Evolutionary conservation across 53 echinoderm and acorn worm species (phyloP).

Genomic region (Patiria pectinifera): DNA sequence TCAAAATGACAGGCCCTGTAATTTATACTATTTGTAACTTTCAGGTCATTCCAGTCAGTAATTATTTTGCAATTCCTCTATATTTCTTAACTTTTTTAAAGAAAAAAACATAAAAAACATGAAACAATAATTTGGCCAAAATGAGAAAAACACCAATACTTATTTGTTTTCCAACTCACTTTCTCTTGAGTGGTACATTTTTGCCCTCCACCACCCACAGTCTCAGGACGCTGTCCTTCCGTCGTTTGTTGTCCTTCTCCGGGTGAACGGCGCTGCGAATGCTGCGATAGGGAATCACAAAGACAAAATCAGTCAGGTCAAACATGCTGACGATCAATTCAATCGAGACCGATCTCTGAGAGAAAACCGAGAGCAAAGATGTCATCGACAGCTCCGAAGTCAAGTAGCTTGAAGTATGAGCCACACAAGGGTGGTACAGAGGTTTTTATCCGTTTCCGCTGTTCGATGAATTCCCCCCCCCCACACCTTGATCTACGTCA

Average conservation of each 20-base stretch:
- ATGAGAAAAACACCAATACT: background rate
- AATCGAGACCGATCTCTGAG: background rate
- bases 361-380: too few relatives aligned
- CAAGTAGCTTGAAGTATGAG: background rate
- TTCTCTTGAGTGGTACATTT: conserved; percentile 90
- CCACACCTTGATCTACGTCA: background rate
- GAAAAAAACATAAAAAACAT: background rate
- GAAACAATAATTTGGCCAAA: background rate
- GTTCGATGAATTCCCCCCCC: background rate
- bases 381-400: background rate
- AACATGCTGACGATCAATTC: background rate
- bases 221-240: conserved; percentile 81
- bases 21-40: too few relatives aligned
- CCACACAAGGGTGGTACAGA: background rate
- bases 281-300: conserved; percentile 67
- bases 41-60: too few relatives aligned
- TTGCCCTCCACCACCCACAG: conserved; percentile 99
- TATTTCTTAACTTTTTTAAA: background rate
- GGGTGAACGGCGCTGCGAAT: conserved; percentile 93
- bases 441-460: background rate
- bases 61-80: too few relatives aligned
- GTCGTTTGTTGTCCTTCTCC: conserved; percentile 90
- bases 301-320: conserved; percentile 26
- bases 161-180: conserved; percentile 58
- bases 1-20: too few relatives aligned